Evolutionary conservation across 2,113 vertebrate genomes (phyloP), one percentile per base, ranked within the genome.

Genomic region (Bubo bubo): DNA sequence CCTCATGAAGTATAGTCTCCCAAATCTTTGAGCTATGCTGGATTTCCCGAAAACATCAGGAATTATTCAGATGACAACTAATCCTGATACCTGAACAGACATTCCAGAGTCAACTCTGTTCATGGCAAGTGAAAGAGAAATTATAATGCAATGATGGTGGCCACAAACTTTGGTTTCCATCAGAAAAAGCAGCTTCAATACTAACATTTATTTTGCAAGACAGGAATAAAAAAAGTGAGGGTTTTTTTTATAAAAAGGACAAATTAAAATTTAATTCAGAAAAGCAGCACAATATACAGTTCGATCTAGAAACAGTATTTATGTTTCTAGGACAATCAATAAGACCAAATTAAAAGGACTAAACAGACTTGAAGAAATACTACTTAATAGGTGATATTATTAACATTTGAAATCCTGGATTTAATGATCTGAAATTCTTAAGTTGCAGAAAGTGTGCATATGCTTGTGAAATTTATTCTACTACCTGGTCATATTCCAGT

Each of bases 401-500:
- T 21, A 88, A 76, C 75, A 92, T 70, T 49, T 45, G 47, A 80
- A 88, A 73, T 24, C 64, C 41, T 41, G 15, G 9, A 49, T 79
- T 84, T 83, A 62, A 86, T 35, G 21, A 89, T 34, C 43, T 63
- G 70, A 91, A 83, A 90, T 79, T 55, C 55, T 53, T 77, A 82
- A 62, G 22, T 10, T 72, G 71, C 70, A 88, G 53, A 75, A 92
- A 93, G 53, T 10, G 23, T 56, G 64, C 63, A 75, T 45, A 92
- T 10, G 62, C 43, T 96, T 68, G 76, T 84, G 70, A 90, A 85
- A 71, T 79, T 56, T 56, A 49, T 97, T 91, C 84, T 97, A 75
- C 96, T 99, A 99, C 99, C 99, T 99, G 99, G 97, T 99, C 99
- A 92, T 99, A 99, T 98, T 99, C 99, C 98, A 99, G 98, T 88